Conservation (phyloP, 30 jellyfish, hydroid and myxozoan species). For the Hydra vulgaris region DNA sequence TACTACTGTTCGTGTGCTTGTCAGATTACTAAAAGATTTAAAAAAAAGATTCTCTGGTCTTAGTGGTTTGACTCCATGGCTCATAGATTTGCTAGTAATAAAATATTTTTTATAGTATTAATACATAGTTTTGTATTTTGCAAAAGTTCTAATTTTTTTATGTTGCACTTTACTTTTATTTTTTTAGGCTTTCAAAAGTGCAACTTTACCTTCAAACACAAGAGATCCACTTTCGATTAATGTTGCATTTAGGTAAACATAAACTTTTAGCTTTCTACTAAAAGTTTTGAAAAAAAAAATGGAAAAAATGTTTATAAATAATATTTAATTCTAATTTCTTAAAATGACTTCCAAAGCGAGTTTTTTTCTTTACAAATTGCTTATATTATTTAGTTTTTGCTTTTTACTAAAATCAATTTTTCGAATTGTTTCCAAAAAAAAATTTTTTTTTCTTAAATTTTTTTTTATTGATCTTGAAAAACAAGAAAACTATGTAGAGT, state of each 20-base stretch:
- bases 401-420: too few species aligned
- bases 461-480: too few species aligned
- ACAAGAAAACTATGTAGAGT: too few species aligned
- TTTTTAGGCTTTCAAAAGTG: slow-evolving; percentile 70
- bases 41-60: slow-evolving; percentile 69
- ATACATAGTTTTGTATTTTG: not conserved
- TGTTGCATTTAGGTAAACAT: slow-evolving; percentile 65
- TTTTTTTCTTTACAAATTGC: too few species aligned
- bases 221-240: slow-evolving; percentile 68
- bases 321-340: too few species aligned
- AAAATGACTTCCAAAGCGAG: too few species aligned
- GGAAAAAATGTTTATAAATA: too few species aligned
- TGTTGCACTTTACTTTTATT: not conserved
- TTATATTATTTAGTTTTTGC: too few species aligned
- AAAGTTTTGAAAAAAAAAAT: too few species aligned
- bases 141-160: not conserved
- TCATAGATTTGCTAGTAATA: slow-evolving; percentile 66
- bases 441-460: too few species aligned
- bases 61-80: slow-evolving; percentile 83
- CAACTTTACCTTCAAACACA: slow-evolving; percentile 63
- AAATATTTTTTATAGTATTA: not conserved
- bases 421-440: too few species aligned
- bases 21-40: slow-evolving; percentile 63
- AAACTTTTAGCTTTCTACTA: too few species aligned
- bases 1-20: slow-evolving; percentile 79